Conservation (phyloP, 2,113 vertebrate species). For the Cavia porcellus region DNA sequence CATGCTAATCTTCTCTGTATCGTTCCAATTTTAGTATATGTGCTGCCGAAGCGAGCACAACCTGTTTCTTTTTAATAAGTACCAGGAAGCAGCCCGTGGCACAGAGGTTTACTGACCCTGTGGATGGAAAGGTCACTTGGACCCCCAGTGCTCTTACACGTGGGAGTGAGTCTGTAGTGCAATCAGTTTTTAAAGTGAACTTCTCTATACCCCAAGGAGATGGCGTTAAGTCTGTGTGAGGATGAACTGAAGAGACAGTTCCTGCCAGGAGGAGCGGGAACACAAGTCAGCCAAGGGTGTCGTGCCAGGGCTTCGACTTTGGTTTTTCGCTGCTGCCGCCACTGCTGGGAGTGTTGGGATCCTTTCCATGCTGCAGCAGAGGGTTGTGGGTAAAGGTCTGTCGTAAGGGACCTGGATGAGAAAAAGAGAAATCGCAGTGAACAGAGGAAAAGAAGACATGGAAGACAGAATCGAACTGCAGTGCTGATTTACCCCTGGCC, state of each 20-base stretch:
- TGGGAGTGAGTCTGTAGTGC: conserved; percentile 2
- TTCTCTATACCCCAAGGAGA: not conserved
- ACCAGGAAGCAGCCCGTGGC: conserved; percentile 43
- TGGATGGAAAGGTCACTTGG: not conserved
- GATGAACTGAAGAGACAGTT: conserved; percentile 38
- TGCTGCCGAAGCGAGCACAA: no score
- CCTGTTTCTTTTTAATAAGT: conserved; percentile 51
- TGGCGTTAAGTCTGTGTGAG: not conserved
- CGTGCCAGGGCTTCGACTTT: conserved; percentile 90
- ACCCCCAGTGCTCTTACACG: conserved; percentile 21
- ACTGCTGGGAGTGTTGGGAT: not conserved
- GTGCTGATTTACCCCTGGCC: conserved; percentile 88
- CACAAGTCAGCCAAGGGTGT: conserved; percentile 88
- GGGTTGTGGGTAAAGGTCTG: conserved; percentile 95
- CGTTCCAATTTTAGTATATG: no score
- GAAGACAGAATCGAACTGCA: not conserved
- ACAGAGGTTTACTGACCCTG: conserved; percentile 62
- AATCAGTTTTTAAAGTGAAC: conserved; percentile 50
- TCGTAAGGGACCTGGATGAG: conserved; percentile 90
- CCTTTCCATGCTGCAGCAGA: conserved; percentile 85
- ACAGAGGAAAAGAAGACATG: conserved; percentile 18
- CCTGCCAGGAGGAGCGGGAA: not conserved
- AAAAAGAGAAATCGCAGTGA: conserved; percentile 14
- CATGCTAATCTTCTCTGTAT: no score
- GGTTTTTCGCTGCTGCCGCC: conserved; percentile 54